Percentiles rank a stretch among this genome's conserved stretches.
phyloP scores from a whole-genome alignment of 2,113 vertebrate genomes.

The Vimba vimba region DNA sequence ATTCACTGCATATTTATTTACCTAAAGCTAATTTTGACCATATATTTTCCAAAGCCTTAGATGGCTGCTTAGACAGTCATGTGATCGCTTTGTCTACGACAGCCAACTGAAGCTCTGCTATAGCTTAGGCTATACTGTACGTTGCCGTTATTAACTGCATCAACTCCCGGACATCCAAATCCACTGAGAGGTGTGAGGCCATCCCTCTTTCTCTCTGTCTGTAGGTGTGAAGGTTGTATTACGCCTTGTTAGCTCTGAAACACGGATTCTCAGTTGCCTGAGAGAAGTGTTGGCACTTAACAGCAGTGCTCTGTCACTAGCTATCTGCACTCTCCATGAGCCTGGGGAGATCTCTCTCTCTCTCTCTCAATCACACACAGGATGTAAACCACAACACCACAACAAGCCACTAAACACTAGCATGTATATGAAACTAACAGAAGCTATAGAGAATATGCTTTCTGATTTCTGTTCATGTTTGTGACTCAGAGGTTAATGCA shows the following conservation, averaged over 20 bases:
- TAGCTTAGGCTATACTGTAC: not conserved
- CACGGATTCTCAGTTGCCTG: slow-evolving; percentile 42
- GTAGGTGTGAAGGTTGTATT: slow-evolving; percentile 54
- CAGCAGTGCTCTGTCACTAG: slow-evolving; percentile 57
- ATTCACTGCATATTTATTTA: not conserved
- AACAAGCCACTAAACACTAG: slow-evolving; percentile 8
- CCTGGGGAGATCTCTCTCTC: slow-evolving; percentile 19
- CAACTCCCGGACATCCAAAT: not conserved
- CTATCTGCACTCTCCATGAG: slow-evolving; percentile 44
- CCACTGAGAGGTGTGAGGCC: not conserved
- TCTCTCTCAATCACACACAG: not conserved
- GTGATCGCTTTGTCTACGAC: not conserved
- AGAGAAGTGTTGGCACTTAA: slow-evolving; percentile 59
- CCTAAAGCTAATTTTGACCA: not conserved
- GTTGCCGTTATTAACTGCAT: not conserved
- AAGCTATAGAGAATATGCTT: not conserved
- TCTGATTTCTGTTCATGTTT: not conserved
- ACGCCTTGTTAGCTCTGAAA: slow-evolving; percentile 51
- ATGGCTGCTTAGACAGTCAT: not conserved
- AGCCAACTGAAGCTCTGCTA: not conserved
- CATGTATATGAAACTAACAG: not conserved
- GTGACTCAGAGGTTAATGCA: no score
- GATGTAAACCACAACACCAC: slow-evolving; percentile 9
- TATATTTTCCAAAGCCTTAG: not conserved
- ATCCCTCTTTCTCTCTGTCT: slow-evolving; percentile 37